Evolutionary conservation across 92 coral and sea anemone genomes (phyloP).

Genomic region (Porites lobata): DNA sequence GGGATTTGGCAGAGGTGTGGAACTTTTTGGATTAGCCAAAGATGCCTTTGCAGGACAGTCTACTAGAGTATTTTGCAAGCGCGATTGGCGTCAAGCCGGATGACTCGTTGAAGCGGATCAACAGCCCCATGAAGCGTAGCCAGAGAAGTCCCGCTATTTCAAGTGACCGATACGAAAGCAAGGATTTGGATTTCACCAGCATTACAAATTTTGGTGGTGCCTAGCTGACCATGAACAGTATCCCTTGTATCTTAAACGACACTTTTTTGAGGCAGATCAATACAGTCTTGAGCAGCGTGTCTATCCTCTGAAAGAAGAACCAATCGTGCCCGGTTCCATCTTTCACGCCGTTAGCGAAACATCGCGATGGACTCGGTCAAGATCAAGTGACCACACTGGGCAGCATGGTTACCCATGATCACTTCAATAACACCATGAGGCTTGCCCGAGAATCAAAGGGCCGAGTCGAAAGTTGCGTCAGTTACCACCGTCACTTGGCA

Average conservation of each 20-base stretch:
- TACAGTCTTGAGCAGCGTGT: not conserved
- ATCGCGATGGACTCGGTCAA: not conserved
- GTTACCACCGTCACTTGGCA: not conserved
- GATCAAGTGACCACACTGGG: not conserved
- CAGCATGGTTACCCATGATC: not conserved
- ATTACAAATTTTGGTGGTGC: not conserved
- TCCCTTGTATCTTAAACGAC: not conserved
- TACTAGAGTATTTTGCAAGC: conserved; percentile 3
- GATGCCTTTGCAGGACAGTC: not conserved
- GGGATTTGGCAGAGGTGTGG: conserved; percentile 1
- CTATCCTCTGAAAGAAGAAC: not conserved
- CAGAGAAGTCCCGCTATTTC: conserved; percentile 4
- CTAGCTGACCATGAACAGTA: conserved; percentile 16
- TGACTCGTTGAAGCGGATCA: not conserved
- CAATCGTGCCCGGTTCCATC: not conserved
- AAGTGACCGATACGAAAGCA: not conserved
- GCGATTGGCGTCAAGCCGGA: not conserved
- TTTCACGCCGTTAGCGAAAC: not conserved
- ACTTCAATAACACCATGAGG: not conserved
- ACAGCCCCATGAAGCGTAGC: not conserved
- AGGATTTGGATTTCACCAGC: not conserved
- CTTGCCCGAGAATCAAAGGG: not conserved
- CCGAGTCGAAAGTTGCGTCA: not conserved
- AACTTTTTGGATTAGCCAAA: not conserved
- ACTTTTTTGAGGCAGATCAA: not conserved